These are phyloP conservation scores for Lytechinus pictus DNA, from an alignment of 35 echinoderm and acorn worm genomes.

Conservation along the genomic window DNA sequence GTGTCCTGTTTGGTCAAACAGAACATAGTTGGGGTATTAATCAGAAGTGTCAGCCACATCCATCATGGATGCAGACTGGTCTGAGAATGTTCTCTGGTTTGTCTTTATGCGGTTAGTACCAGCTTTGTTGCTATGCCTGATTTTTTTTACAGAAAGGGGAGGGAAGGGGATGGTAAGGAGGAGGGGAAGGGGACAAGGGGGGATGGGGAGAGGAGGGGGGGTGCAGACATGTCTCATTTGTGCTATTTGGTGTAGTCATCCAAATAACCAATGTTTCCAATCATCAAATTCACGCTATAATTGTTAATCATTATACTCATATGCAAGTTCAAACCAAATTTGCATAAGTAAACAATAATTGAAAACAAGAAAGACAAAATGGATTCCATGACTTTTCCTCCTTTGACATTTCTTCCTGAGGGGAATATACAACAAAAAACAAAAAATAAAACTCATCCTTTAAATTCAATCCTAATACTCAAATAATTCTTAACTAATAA, in stretches of 20 bases:
- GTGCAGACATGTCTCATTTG: background rate
- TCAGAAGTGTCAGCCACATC: background rate
- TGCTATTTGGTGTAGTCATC: background rate
- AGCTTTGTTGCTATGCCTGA: background rate
- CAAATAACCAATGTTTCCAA: background rate
- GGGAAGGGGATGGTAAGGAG: no score
- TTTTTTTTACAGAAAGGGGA: background rate
- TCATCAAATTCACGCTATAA: background rate
- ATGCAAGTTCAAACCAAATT: no score
- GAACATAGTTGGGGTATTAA: background rate
- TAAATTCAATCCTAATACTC: no score
- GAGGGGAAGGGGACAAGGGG: no score
- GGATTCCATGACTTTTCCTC: no score
- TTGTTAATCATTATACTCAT: background rate
- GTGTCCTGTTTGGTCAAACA: conserved; percentile 27
- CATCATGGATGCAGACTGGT: background rate
- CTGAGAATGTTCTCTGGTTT: background rate
- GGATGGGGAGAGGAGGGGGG: no score
- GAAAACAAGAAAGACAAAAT: no score
- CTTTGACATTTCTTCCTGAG: no score
- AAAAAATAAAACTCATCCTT: no score
- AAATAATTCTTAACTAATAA: no score
- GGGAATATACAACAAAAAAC: no score
- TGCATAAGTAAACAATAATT: no score
- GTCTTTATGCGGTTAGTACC: background rate